Evolutionary conservation across 2,888 invertebrate species (phyloP).

Genomic region (Pogonocherus hispidulus): DNA sequence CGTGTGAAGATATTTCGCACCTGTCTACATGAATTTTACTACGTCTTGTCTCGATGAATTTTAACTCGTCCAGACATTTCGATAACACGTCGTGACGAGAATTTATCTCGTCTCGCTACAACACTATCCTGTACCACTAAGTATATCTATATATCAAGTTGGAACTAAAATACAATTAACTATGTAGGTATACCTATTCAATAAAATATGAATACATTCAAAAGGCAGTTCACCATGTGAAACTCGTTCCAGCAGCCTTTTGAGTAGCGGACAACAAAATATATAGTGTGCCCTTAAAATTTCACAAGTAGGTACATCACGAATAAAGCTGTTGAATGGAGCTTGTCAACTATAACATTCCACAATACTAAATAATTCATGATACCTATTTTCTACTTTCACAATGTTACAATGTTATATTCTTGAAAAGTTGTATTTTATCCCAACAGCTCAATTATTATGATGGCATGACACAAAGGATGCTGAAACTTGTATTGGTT

Average conservation of each 20-base stretch:
- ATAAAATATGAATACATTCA: not conserved
- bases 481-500: not conserved
- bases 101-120: too few species aligned
- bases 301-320: conserved; percentile 34
- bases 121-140: too few species aligned
- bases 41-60: too few species aligned
- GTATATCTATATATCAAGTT: too few species aligned
- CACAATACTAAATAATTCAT: conserved; percentile 33
- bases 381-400: conserved; percentile 24
- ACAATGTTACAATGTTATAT: conserved; percentile 29
- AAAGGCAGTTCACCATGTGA: not conserved
- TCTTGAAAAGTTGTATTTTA: conserved; percentile 37
- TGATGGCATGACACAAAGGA: not conserved
- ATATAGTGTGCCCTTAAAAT: conserved; percentile 23
- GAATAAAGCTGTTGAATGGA: conserved; percentile 35
- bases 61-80: too few species aligned
- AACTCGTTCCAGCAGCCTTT: conserved; percentile 5
- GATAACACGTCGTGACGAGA: too few species aligned
- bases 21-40: too few species aligned
- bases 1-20: too few species aligned
- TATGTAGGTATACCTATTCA: too few species aligned
- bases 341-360: conserved; percentile 34
- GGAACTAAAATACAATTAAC: too few species aligned
- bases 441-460: conserved; percentile 35
- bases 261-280: conserved; percentile 23